Percentiles rank a stretch among this genome's conserved stretches.
Conservation (phyloP, 1,140 invertebrate species). For the Gryllus bimaculatus region DNA sequence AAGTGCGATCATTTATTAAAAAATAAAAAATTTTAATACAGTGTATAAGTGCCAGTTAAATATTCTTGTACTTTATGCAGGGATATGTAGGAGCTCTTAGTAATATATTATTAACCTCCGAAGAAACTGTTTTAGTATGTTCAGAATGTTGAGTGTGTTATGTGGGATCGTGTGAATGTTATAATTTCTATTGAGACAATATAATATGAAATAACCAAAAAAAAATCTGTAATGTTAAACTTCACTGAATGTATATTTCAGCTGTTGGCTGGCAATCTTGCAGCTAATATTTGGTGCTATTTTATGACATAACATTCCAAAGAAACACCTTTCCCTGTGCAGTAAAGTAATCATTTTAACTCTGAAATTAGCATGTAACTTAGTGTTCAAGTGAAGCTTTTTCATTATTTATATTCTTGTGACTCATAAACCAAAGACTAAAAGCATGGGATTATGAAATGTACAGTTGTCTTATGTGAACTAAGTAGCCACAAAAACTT, state of each 20-base stretch:
- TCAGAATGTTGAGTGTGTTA: background rate
- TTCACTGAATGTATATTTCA: background rate
- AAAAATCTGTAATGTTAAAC: background rate
- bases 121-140: background rate
- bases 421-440: background rate
- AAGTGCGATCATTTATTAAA: constrained; percentile 60
- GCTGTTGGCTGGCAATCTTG: background rate
- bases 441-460: background rate
- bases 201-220: background rate
- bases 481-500: no score
- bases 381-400: background rate
- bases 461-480: background rate
- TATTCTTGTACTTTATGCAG: background rate
- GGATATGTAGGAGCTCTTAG: background rate
- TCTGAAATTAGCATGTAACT: background rate
- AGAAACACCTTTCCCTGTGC: background rate
- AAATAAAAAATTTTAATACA: constrained; percentile 30
- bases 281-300: constrained; percentile 4
- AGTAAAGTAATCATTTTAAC: background rate
- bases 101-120: background rate
- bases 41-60: background rate
- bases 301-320: constrained; percentile 5
- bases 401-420: background rate
- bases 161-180: background rate
- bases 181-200: background rate